These are phyloP conservation scores for Hemibagrus wyckioides DNA, from an alignment of 2,113 vertebrate genomes.

Conservation along the genomic window DNA sequence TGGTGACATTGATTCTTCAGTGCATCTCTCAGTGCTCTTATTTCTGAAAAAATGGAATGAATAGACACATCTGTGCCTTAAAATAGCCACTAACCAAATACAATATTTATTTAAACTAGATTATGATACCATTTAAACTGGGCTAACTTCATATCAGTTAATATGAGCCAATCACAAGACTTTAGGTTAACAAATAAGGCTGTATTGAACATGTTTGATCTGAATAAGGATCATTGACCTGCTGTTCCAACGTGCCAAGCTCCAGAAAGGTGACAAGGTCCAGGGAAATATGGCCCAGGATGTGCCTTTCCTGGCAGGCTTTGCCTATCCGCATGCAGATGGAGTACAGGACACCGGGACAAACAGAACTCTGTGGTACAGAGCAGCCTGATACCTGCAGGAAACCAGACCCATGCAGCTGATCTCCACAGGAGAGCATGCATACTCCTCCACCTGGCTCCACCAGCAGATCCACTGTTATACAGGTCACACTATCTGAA, in stretches of 20 bases:
- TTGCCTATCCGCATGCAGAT: constrained; percentile 78
- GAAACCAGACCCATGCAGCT: constrained; percentile 76
- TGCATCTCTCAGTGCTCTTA: constrained; percentile 28
- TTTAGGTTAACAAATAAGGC: neutral
- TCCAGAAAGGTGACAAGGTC: constrained; percentile 84
- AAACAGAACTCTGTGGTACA: constrained; percentile 81
- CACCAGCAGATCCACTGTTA: constrained; percentile 87
- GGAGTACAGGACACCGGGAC: constrained; percentile 70
- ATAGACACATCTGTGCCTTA: neutral
- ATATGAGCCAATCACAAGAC: neutral
- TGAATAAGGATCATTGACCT: constrained; percentile 72
- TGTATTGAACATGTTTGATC: neutral
- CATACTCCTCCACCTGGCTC: constrained; percentile 79
- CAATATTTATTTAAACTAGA: neutral
- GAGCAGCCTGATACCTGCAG: constrained; percentile 74
- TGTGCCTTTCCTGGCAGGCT: constrained; percentile 73
- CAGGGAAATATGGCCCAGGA: constrained; percentile 82
- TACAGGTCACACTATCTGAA: constrained; percentile 76
- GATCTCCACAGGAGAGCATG: constrained; percentile 82
- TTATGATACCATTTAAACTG: neutral
- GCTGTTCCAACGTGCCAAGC: constrained; percentile 74
- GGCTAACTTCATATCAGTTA: neutral
- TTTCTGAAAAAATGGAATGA: constrained; percentile 15
- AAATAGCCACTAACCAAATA: neutral
- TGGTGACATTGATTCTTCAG: constrained; percentile 42